Evolutionary conservation across 1,140 invertebrate species (phyloP), one percentile per base, ranked within the genome.

Genomic region (Zeugodacus cucurbitae): DNA sequence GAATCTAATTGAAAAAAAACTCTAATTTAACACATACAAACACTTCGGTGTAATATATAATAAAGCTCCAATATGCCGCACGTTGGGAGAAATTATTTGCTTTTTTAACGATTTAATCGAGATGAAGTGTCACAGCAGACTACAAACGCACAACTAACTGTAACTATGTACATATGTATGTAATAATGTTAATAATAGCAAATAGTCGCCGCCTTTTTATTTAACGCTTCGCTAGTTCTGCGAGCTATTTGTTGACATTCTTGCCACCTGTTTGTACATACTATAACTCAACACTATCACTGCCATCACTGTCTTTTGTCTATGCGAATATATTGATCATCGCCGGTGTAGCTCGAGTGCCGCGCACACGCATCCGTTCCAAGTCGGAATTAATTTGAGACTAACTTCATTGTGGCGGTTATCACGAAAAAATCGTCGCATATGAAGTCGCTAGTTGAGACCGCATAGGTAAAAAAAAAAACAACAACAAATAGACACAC

Each of bases 141-240:
- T 54, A 54, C 14, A 54, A 17, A 54, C 48, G 48, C 48, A 54
- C 48, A 54, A 2, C 0, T 17, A n/a, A 2, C 0, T 17, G 8
- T 14, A 62, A 3, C 0, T 48, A 48, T 48, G 48, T 48, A 54
- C 20, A 4, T 54, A 62, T 26, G 22, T 10, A 6, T 62, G 59
- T 62, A 26, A 26, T 62, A 62, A 62, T n/a, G 1, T 26, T 34
- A 70, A 70, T 70, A 78, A 54, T 14, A 82, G 22, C 8, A 26
- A 26, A 37, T n/a, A 54, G 32, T 70, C 4, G 74, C 41, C 74
- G 74, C 74, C 74, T 82, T 29, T 82, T 48, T 6, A n/a, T n/a
- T 82, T 82, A 48, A 82, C 74, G 74, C 74, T 82, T 82, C 74
- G 74, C 74, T 48, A 48, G 41, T 82, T 82, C 41, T 82, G n/a